Conservation (phyloP, 2,888 invertebrate species). For the Ypsolopha scabrella region DNA sequence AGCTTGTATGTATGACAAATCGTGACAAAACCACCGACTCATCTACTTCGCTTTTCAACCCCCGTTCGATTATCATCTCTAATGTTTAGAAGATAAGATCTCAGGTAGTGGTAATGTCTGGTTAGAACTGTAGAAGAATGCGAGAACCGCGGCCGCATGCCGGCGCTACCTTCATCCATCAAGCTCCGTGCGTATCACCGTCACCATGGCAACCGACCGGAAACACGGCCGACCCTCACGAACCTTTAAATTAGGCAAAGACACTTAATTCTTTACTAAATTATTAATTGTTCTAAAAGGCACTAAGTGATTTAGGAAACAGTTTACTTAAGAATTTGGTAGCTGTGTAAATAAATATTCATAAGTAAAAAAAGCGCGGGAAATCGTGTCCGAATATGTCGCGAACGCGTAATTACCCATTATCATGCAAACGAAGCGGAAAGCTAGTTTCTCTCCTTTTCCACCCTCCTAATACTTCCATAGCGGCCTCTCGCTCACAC, state of each 20-base stretch:
- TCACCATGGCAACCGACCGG: conserved; percentile 57
- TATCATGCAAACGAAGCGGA: conserved; percentile 30
- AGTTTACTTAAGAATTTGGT: too few species aligned
- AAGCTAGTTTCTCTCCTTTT: conserved; percentile 16
- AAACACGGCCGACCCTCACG: conserved; percentile 38
- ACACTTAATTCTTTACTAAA: conserved; percentile 11
- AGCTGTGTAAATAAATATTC: too few species aligned
- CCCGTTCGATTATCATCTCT: too few species aligned
- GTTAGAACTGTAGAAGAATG: not conserved
- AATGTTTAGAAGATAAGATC: too few species aligned
- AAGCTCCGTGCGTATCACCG: conserved; percentile 61
- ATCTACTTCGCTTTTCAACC: conserved; percentile 22
- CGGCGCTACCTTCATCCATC: conserved; percentile 62
- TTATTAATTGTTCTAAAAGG: too few species aligned
- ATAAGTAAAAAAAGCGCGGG: conserved; percentile 1
- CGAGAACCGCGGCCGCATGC: conserved; percentile 36
- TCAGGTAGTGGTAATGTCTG: conserved; percentile 6
- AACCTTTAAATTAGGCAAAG: conserved; percentile 36
- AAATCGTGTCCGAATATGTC: conserved; percentile 30
- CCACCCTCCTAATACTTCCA: conserved; percentile 14
- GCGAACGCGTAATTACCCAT: conserved; percentile 22
- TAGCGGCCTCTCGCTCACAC: conserved; percentile 24
- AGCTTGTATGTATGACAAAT: conserved; percentile 64
- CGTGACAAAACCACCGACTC: conserved; percentile 66
- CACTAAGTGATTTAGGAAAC: too few species aligned